These are phyloP conservation scores for Chorisops tibialis DNA, from an alignment of 2,888 invertebrate species.

Conservation along the genomic window DNA sequence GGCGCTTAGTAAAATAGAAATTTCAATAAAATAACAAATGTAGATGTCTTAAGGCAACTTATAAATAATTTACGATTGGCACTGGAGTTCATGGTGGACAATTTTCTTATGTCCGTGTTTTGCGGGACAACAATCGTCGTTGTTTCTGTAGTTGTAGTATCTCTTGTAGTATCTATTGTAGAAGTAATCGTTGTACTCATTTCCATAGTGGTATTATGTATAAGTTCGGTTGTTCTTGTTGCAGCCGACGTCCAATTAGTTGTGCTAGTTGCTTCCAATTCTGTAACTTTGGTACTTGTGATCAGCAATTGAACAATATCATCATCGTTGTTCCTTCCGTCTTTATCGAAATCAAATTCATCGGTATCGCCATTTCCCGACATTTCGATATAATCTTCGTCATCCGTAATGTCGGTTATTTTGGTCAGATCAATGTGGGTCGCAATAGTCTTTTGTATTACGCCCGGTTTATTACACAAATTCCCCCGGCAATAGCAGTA, in stretches of 20 bases:
- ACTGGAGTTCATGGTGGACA: background rate
- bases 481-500: conserved; percentile 35
- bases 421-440: conserved; percentile 18
- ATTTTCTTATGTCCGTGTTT: background rate
- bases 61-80: background rate
- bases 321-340: conserved; percentile 1
- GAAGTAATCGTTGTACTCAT: background rate
- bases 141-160: background rate
- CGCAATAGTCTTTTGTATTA: conserved; percentile 8
- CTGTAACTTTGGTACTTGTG: background rate
- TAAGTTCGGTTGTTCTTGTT: background rate
- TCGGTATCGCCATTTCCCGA: conserved; percentile 2
- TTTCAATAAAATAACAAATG: too few relatives aligned
- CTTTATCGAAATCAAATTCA: conserved; percentile 4
- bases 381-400: conserved; percentile 17
- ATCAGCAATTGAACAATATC: background rate
- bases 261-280: background rate
- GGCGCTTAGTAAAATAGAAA: too few relatives aligned
- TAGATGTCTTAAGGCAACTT: too few relatives aligned
- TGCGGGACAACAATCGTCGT: conserved; percentile 1
- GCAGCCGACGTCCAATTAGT: background rate
- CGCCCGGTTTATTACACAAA: conserved; percentile 33
- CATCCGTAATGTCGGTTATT: conserved; percentile 8
- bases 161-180: background rate
- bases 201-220: background rate